These are phyloP conservation scores for Brachyptera risi DNA, from an alignment of 2,888 invertebrate genomes.

Conservation along the genomic window DNA sequence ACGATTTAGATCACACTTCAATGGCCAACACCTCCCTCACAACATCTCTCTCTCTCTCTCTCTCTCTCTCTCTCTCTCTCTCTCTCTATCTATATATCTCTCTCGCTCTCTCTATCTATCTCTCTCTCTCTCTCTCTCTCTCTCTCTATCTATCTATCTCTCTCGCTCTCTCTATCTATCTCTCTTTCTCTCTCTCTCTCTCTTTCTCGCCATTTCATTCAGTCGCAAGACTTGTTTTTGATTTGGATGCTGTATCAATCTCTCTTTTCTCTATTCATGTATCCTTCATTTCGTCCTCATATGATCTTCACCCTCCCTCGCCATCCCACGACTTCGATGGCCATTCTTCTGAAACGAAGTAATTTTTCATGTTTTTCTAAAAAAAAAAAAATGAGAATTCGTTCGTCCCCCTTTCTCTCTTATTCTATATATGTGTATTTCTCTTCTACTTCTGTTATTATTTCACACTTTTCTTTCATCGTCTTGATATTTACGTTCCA, in stretches of 20 bases:
- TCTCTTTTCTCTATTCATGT: background rate
- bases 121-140: too few relatives aligned
- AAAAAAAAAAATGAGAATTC: background rate
- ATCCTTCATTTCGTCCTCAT: slow-evolving; percentile 1
- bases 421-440: slow-evolving; percentile 4
- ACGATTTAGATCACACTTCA: too few relatives aligned
- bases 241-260: background rate
- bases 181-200: too few relatives aligned
- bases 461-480: slow-evolving; percentile 17
- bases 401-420: background rate
- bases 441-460: slow-evolving; percentile 22
- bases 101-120: too few relatives aligned
- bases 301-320: slow-evolving; percentile 15
- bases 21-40: too few relatives aligned
- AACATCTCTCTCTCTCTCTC: too few relatives aligned
- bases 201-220: background rate
- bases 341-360: slow-evolving; percentile 28
- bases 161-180: too few relatives aligned
- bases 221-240: too few relatives aligned
- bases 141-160: too few relatives aligned
- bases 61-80: too few relatives aligned
- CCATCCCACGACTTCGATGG: slow-evolving; percentile 23
- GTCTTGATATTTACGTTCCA: slow-evolving; percentile 10
- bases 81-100: too few relatives aligned
- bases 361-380: slow-evolving; percentile 30